Conservation (phyloP, 1,140 invertebrate species). For the Formica selysi region DNA sequence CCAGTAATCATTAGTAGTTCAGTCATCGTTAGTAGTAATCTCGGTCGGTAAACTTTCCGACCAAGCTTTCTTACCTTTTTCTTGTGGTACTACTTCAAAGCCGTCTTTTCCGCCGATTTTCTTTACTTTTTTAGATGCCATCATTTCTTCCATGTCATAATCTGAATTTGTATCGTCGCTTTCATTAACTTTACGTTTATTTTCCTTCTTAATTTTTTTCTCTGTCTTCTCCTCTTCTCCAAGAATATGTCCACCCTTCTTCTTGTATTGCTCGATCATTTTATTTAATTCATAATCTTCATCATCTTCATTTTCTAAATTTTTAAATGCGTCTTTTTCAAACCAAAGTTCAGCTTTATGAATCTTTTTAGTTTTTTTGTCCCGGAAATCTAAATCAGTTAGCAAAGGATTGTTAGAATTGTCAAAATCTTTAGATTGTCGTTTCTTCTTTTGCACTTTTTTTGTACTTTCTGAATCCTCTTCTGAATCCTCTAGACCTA, state of each 20-base stretch:
- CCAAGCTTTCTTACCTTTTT: slow-evolving; percentile 82
- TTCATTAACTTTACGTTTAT: slow-evolving; percentile 74
- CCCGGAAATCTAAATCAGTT: slow-evolving; percentile 93
- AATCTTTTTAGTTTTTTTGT: slow-evolving; percentile 90
- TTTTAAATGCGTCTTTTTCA: slow-evolving; percentile 95
- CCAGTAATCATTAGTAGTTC: neutral
- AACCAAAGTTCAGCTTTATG: slow-evolving; percentile 96
- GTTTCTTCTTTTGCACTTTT: slow-evolving; percentile 69
- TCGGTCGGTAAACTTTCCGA: slow-evolving; percentile 14
- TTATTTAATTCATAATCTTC: slow-evolving; percentile 95
- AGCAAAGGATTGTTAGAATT: slow-evolving; percentile 91
- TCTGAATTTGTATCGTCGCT: slow-evolving; percentile 86
- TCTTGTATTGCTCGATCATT: slow-evolving; percentile 91
- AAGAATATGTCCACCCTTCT: slow-evolving; percentile 89
- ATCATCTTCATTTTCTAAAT: slow-evolving; percentile 92
- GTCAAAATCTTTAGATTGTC: slow-evolving; percentile 83
- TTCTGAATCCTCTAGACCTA: slow-evolving; percentile 88
- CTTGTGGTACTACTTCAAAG: slow-evolving; percentile 90
- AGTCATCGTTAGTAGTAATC: neutral
- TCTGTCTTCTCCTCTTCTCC: slow-evolving; percentile 83
- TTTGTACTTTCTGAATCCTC: slow-evolving; percentile 77
- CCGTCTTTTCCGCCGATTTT: slow-evolving; percentile 87
- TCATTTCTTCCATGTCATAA: slow-evolving; percentile 88
- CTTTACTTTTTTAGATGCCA: slow-evolving; percentile 73
- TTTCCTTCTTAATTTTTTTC: slow-evolving; percentile 54